Percentiles rank a stretch among this genome's conserved stretches.
phyloP scores from a whole-genome alignment of 2,113 vertebrate genomes.

The Tympanuchus pallidicinctus region DNA sequence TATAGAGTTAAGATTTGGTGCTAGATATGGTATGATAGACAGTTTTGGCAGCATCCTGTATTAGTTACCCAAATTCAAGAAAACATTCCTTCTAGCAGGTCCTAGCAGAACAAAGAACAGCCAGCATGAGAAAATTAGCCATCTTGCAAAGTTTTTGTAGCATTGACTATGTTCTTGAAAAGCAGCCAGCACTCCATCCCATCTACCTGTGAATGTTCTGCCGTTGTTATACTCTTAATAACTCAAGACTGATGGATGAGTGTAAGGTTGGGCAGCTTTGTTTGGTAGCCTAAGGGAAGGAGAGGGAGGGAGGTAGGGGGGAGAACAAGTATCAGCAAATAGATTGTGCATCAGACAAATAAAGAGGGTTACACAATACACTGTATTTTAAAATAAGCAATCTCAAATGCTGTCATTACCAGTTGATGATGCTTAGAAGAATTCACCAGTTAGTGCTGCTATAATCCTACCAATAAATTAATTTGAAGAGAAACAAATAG shows the following conservation, averaged over 20 bases:
- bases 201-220: slow-evolving; percentile 69
- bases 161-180: slow-evolving; percentile 65
- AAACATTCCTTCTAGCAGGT: slow-evolving; percentile 62
- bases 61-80: slow-evolving; percentile 61
- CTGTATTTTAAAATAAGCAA: slow-evolving; percentile 51
- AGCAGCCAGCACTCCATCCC: slow-evolving; percentile 59
- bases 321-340: slow-evolving; percentile 67
- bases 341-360: slow-evolving; percentile 74
- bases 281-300: slow-evolving; percentile 65
- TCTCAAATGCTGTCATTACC: slow-evolving; percentile 56
- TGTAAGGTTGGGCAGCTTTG: slow-evolving; percentile 64
- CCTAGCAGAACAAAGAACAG: slow-evolving; percentile 62
- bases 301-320: not conserved
- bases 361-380: slow-evolving; percentile 58
- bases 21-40: slow-evolving; percentile 48
- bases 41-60: slow-evolving; percentile 58
- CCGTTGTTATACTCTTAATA: slow-evolving; percentile 55
- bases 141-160: slow-evolving; percentile 62
- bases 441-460: slow-evolving; percentile 29
- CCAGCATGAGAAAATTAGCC: slow-evolving; percentile 47
- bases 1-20: slow-evolving; percentile 33
- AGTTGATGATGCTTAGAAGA: slow-evolving; percentile 13
- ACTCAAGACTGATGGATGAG: slow-evolving; percentile 65
- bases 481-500: slow-evolving; percentile 1
- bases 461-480: not conserved